Conservation (phyloP, 2,113 vertebrate species). For the Zosterops lateralis region DNA sequence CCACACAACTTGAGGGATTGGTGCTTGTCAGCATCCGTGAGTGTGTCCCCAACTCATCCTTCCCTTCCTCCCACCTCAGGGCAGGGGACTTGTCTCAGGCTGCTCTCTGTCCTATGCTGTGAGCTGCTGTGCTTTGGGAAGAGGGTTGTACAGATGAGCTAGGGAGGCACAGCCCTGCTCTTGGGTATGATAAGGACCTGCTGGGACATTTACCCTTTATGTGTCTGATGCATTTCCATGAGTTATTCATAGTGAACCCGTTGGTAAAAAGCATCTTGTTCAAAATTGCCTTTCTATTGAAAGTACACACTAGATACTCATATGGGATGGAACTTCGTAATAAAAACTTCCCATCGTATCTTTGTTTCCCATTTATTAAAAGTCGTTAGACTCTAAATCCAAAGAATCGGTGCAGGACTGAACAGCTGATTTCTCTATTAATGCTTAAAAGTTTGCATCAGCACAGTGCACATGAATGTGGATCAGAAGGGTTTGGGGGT, state of each 20-base stretch:
- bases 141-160: background rate
- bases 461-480: background rate
- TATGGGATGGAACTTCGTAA: background rate
- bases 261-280: background rate
- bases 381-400: background rate
- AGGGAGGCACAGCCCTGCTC: background rate
- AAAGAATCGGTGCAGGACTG: background rate
- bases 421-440: background rate
- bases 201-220: background rate
- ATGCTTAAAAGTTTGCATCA: background rate
- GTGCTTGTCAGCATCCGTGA: background rate
- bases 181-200: fast-evolving
- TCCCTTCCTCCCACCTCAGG: background rate
- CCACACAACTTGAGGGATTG: background rate
- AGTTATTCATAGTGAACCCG: background rate
- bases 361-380: background rate
- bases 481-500: background rate
- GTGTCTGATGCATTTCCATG: background rate
- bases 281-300: background rate
- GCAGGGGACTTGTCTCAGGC: fast-evolving
- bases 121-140: background rate
- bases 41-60: background rate
- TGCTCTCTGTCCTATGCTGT: background rate
- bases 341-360: background rate
- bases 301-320: background rate